Conservation (phyloP, 2,113 vertebrate genomes). For the Equus przewalskii region DNA sequence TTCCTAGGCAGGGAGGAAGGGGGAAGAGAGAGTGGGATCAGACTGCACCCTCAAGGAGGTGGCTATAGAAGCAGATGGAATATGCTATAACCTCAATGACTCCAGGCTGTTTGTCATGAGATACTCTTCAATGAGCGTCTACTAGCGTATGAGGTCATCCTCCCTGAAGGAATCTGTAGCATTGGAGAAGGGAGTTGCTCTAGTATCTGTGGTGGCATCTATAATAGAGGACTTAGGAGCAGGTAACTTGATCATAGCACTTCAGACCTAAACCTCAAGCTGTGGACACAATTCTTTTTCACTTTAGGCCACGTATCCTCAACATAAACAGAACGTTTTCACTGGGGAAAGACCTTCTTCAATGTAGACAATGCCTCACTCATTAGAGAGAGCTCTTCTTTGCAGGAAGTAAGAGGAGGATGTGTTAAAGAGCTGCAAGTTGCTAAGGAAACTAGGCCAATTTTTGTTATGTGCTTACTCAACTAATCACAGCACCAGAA, state of each 20-base stretch:
- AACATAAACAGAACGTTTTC: not conserved
- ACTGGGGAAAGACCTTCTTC: not conserved
- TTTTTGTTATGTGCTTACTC: not conserved
- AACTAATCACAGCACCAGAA: not conserved
- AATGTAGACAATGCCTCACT: not conserved
- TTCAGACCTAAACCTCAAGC: not conserved
- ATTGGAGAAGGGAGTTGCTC: not conserved
- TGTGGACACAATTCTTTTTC: not conserved
- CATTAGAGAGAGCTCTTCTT: not conserved
- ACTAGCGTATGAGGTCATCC: not conserved
- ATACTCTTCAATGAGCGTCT: not conserved
- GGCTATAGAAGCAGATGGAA: not conserved
- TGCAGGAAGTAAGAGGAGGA: not conserved
- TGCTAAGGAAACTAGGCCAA: not conserved
- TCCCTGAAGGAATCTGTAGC: not conserved
- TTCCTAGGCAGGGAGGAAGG: not conserved
- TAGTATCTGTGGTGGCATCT: not conserved
- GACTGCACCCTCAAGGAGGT: not conserved
- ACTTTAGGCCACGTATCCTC: not conserved
- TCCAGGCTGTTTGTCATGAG: not conserved
- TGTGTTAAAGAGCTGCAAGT: not conserved
- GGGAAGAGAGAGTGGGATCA: not conserved
- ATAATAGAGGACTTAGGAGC: not conserved
- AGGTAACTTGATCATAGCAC: not conserved
- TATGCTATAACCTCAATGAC: not conserved